Conservation (phyloP, 2,888 invertebrate genomes). For the Rhagophthalmus giganteus region DNA sequence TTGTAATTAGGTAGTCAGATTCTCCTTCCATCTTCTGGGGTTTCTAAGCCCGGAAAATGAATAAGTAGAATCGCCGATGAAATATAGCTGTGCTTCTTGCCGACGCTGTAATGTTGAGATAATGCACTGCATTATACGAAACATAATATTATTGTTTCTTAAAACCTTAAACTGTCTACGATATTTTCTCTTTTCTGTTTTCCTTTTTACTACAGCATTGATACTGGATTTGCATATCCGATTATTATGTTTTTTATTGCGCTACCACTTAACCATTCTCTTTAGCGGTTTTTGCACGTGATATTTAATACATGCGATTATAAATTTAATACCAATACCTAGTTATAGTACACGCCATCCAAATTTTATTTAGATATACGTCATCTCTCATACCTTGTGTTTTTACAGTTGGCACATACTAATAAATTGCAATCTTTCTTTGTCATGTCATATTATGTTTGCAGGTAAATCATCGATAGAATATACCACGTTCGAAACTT, state of each 20-base stretch:
- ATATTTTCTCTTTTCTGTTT: constrained; percentile 38
- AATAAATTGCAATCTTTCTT: no score
- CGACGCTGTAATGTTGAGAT: constrained; percentile 47
- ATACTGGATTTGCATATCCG: constrained; percentile 32
- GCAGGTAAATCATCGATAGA: no score
- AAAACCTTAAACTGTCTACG: constrained; percentile 51
- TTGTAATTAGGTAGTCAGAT: constrained; percentile 46
- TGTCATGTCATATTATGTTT: no score
- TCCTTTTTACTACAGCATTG: constrained; percentile 38
- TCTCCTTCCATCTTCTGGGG: constrained; percentile 31
- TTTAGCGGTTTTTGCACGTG: background rate
- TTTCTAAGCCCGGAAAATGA: constrained; percentile 40
- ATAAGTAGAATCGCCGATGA: constrained; percentile 40
- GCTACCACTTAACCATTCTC: background rate
- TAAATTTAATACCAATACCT: background rate
- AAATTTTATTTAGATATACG: background rate
- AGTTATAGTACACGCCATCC: background rate
- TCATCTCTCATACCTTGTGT: background rate
- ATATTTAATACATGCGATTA: no score
- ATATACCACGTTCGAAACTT: no score
- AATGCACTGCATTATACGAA: constrained; percentile 55
- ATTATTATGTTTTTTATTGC: constrained; percentile 2
- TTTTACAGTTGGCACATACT: no score
- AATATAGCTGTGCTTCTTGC: constrained; percentile 46
- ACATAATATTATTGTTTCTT: constrained; percentile 57